Evolutionary conservation across 2,888 invertebrate species (phyloP), one percentile per base, ranked within the genome.

Genomic region (Eupithecia centaureata): DNA sequence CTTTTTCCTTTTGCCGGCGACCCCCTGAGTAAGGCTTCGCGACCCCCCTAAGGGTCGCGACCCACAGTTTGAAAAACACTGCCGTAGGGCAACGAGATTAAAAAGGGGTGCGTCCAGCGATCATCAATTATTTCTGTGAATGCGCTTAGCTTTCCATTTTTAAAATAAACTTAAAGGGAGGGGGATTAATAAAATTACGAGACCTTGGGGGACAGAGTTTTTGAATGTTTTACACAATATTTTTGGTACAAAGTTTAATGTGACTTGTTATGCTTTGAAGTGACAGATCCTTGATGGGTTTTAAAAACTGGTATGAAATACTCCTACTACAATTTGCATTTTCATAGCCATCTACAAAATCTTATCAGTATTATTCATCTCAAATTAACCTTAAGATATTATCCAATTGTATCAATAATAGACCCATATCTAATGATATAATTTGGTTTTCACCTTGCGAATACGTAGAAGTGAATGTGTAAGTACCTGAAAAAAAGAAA

Each of bases 41-140:
- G n/a, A n/a, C n/a, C n/a, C n/a, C n/a, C n/a, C n/a, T n/a, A n/a
- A n/a, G n/a, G n/a, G n/a, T n/a, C n/a, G n/a, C n/a, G n/a, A n/a
- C n/a, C n/a, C n/a, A n/a, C n/a, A n/a, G n/a, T n/a, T n/a, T n/a
- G n/a, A n/a, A n/a, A n/a, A n/a, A n/a, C n/a, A n/a, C n/a, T n/a
- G n/a, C 57, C 32, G 71, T 71, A 74, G 75, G 70, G 72, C 73
- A 84, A 85, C 79, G 82, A 81, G 89, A 90, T 91, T 89, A 89
- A 74, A n/a, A 87, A 88, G 85, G 89, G 87, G 87, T 84, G 85
- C 69, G 89, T 79, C 78, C 79, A 78, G 75, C 77, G 79, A 78
- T 75, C 89, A 90, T 91, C 90, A 91, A 91, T 92, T 91, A 92
- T 91, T 85, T 86, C 86, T 81, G 82, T 84, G 86, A 87, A 83